Conservation (phyloP, 2,113 vertebrate species). For the Lepisosteus osseus region DNA sequence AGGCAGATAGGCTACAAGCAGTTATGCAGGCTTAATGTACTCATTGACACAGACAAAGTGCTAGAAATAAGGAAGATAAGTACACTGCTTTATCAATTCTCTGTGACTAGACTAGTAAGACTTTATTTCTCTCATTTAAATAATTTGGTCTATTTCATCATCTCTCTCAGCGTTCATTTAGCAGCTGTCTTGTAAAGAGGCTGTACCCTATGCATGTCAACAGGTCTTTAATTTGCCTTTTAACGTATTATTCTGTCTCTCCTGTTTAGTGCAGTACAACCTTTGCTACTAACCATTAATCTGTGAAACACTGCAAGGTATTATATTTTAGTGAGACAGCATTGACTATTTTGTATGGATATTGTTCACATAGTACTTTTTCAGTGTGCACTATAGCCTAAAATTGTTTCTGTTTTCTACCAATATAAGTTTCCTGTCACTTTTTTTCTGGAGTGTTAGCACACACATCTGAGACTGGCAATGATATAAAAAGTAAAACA, state of each 20-base stretch:
- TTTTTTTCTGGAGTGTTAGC: no score
- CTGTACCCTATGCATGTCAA: conserved; percentile 28
- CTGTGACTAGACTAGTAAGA: conserved; percentile 34
- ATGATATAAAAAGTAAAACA: no score
- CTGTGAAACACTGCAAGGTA: no score
- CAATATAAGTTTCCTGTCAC: no score
- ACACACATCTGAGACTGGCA: no score
- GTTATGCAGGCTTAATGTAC: conserved; percentile 43
- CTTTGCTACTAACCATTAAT: no score
- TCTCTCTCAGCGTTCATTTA: conserved; percentile 38
- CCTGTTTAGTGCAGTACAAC: no score
- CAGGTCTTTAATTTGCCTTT: conserved; percentile 39
- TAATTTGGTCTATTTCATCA: conserved; percentile 46
- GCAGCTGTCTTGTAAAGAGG: conserved; percentile 33
- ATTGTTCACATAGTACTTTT: no score
- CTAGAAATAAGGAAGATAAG: conserved; percentile 32
- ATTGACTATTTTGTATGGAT: no score
- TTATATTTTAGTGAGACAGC: no score
- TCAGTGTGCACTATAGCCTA: no score
- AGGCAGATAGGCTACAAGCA: conserved; percentile 39
- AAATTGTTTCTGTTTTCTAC: no score
- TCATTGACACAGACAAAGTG: conserved; percentile 54
- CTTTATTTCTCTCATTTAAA: conserved; percentile 47
- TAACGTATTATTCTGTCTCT: conserved; percentile 15
- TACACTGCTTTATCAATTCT: conserved; percentile 51